Evolutionary conservation across 92 coral and sea anemone genomes (phyloP), one percentile per base, ranked within the genome.

Genomic region (Muricea muricata): DNA sequence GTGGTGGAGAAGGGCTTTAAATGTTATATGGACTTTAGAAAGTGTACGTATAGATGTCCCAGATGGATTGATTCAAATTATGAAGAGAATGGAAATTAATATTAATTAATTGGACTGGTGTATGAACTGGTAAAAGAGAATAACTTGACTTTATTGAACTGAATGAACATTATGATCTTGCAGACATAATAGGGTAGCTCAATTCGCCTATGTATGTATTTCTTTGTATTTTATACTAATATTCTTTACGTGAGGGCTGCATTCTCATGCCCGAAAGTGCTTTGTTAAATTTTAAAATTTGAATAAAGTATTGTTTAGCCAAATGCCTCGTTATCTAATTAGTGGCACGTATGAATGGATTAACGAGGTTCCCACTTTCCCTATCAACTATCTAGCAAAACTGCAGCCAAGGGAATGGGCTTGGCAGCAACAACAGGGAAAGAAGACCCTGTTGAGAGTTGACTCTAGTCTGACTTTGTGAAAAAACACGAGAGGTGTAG

Each of bases 401-500:
- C 75, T 50, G 37, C 75, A 68, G 75, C 75, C 40, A 72, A 72
- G 56, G 78, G 74, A 37, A 68, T 17, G 75, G 75, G 75, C 75
- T 68, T 68, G 75, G 75, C 45, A 32, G 47, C 48, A 68, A 68
- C 75, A 35, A 50, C 50, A 50, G 75, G 75, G 26, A 40, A 72
- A 24, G 26, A 40, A 47, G 29, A 11, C 75, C 75, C 29, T 34
- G 26, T 68, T 12, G 60, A 37, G 42, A n/a, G 24, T 52, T 52
- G 60, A 52, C 60, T 52, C 60, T 52, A 68, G 48, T 41, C 46
- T 78, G 86, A 81, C 86, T 73, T 61, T 81, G 80, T 83, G 87
- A 50, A 70, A 83, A 70, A 50, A 83, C 77, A 70, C 34, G 78
- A 46, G 87, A 83, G 87, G 87, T 83, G 87, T 83, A 83, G 80